Conservation (phyloP, 2,888 invertebrate genomes). For the Blomia tropicalis region DNA sequence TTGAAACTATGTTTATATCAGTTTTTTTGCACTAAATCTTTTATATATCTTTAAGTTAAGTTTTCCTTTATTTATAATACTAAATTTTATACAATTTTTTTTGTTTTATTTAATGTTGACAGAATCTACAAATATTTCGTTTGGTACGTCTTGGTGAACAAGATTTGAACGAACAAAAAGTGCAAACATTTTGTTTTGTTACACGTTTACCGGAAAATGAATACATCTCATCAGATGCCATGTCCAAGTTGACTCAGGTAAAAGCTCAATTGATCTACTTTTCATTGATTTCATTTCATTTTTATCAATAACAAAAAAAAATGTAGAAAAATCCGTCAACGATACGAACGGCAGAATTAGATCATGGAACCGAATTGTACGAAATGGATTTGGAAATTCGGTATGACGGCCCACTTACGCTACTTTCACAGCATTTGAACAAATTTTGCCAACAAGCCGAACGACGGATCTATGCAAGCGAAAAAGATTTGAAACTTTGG, state of each 20-base stretch:
- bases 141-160: conserved; percentile 76
- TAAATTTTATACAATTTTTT: not conserved
- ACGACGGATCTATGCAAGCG: not conserved
- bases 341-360: conserved; percentile 74
- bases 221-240: conserved; percentile 87
- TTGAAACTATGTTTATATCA: too few relatives aligned
- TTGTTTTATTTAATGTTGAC: not conserved
- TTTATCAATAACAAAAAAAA: not conserved
- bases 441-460: conserved; percentile 59
- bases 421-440: conserved; percentile 54
- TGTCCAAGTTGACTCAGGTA: conserved; percentile 83
- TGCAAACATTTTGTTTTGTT: conserved; percentile 78
- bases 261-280: conserved; percentile 24
- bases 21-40: too few relatives aligned
- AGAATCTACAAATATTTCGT: conserved; percentile 85
- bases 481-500: too few relatives aligned
- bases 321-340: conserved; percentile 59
- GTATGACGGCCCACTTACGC: conserved; percentile 41
- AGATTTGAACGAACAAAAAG: conserved; percentile 70
- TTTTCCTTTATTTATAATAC: too few relatives aligned
- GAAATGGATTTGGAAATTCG: conserved; percentile 68
- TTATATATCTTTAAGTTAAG: too few relatives aligned
- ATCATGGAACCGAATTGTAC: conserved; percentile 62
- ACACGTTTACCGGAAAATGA: conserved; percentile 66
- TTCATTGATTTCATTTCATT: not conserved